Percentiles rank a stretch among this genome's conserved stretches.
These are phyloP conservation scores for Brachypterus glaber DNA, from an alignment of 2,888 invertebrate genomes.

Conservation along the genomic window DNA sequence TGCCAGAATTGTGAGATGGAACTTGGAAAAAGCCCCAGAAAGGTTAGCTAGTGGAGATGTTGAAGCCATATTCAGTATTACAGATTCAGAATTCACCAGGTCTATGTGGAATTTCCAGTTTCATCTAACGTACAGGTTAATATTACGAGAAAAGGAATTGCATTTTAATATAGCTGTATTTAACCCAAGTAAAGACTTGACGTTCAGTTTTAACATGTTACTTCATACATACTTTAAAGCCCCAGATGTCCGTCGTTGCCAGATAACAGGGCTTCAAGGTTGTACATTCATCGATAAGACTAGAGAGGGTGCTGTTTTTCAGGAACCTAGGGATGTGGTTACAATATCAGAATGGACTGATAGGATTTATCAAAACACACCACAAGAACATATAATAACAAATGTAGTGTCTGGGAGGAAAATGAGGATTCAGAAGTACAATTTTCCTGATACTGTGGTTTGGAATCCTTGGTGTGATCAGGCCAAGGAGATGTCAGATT, in stretches of 20 bases:
- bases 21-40: conserved; percentile 80
- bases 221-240: conserved; percentile 95
- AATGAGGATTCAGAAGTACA: conserved; percentile 88
- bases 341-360: conserved; percentile 89
- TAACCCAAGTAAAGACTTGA: conserved; percentile 86
- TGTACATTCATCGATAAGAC: conserved; percentile 68
- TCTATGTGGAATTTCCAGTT: conserved; percentile 55
- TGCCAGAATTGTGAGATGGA: conserved; percentile 87
- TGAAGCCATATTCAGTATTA: conserved; percentile 82
- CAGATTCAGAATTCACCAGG: conserved; percentile 86
- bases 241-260: conserved; percentile 83
- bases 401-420: conserved; percentile 86
- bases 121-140: conserved; percentile 84
- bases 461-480: conserved; percentile 97
- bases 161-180: conserved; percentile 90
- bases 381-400: conserved; percentile 85
- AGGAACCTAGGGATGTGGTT: conserved; percentile 84
- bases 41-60: conserved; percentile 83
- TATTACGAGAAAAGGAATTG: conserved; percentile 81
- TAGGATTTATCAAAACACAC: conserved; percentile 86
- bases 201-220: conserved; percentile 85
- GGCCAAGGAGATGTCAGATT: conserved; percentile 86
- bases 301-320: conserved; percentile 74
- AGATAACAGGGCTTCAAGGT: conserved; percentile 87
- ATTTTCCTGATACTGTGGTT: conserved; percentile 91